Conservation (phyloP, 2,888 invertebrate species). For the Parnassius orleans region DNA sequence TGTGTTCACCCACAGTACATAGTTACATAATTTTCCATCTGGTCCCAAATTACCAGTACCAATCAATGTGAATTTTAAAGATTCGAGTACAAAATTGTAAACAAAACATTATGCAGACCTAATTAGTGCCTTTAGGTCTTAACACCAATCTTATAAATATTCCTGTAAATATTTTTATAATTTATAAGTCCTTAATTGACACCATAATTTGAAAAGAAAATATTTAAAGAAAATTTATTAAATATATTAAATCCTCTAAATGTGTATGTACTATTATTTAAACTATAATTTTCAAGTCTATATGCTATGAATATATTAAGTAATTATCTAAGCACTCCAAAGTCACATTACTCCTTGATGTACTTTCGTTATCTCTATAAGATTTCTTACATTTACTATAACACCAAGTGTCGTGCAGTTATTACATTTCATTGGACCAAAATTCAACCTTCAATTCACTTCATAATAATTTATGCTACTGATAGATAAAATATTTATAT, state of each 20-base stretch:
- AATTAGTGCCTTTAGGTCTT: conserved; percentile 40
- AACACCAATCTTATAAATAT: conserved; percentile 29
- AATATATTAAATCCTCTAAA: background rate
- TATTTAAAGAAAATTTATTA: background rate
- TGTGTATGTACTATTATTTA: background rate
- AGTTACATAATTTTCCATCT: conserved; percentile 55
- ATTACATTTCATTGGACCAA: conserved; percentile 78
- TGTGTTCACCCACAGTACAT: conserved; percentile 25
- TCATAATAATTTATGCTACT: conserved; percentile 42
- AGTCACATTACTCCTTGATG: conserved; percentile 24
- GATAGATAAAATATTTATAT: conserved; percentile 26
- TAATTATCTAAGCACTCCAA: conserved; percentile 13
- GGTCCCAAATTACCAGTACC: conserved; percentile 69
- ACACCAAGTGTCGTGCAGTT: conserved; percentile 75
- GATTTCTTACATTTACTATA: conserved; percentile 50
- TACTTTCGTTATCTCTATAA: conserved; percentile 27
- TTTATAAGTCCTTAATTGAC: conserved; percentile 23
- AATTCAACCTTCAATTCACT: conserved; percentile 76
- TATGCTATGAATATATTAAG: conserved; percentile 9
- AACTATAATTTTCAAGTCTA: conserved; percentile 13
- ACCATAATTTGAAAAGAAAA: conserved; percentile 4
- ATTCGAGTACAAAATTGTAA: conserved; percentile 32
- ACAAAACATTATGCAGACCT: conserved; percentile 26
- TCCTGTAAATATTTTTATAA: conserved; percentile 25
- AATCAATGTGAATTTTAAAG: conserved; percentile 39